Conservation (phyloP, 2,113 vertebrate species). For the Chaetodon trifascialis region DNA sequence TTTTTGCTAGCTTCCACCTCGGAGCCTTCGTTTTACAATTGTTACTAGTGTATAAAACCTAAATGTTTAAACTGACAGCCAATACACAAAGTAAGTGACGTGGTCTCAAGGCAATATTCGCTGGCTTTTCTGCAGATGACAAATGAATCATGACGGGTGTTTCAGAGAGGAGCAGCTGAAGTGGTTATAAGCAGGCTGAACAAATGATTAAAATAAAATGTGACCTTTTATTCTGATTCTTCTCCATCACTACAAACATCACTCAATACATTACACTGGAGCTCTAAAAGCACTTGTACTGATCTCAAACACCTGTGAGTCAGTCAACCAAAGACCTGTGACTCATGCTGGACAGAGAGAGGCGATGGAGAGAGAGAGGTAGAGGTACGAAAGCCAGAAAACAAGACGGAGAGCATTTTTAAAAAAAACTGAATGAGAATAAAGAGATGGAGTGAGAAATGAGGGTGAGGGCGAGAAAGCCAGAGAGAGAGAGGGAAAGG, state of each 20-base stretch:
- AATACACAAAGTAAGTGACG: not conserved
- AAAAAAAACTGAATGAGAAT: constrained; percentile 29
- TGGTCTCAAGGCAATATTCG: not conserved
- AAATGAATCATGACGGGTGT: constrained; percentile 50
- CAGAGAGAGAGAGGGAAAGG: constrained; percentile 14
- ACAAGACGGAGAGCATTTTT: not conserved
- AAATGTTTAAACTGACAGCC: not conserved
- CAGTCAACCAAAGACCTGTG: constrained; percentile 65
- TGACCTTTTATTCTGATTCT: constrained; percentile 68
- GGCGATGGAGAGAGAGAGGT: constrained; percentile 24
- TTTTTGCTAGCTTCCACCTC: not conserved
- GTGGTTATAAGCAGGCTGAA: constrained; percentile 48
- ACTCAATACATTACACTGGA: constrained; percentile 50
- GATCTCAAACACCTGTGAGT: constrained; percentile 72
- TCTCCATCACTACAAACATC: constrained; percentile 53
- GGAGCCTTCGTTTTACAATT: not conserved
- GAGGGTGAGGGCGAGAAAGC: constrained; percentile 1
- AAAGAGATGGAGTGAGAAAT: not conserved
- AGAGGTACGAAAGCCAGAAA: constrained; percentile 2
- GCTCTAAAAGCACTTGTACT: constrained; percentile 69
- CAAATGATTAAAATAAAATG: constrained; percentile 55
- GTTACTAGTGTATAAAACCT: not conserved
- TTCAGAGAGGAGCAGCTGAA: constrained; percentile 36
- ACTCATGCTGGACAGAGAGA: constrained; percentile 57
- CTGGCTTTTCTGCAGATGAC: constrained; percentile 24